Base-by-base conservation (phyloP, 2,797 vertebrate genomes). In the Leucoraja ocellata region DNA sequence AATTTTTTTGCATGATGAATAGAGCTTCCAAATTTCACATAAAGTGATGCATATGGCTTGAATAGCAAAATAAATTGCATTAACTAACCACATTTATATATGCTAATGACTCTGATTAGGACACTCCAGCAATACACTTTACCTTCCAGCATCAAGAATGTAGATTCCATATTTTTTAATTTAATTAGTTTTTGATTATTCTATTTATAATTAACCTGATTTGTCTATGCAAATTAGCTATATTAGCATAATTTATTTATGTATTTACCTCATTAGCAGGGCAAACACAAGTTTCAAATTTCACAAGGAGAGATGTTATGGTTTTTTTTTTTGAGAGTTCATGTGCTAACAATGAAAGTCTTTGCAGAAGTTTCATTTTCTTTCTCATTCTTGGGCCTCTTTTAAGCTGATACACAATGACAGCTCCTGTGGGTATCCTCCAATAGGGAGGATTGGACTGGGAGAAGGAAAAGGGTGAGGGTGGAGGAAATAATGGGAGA, bases 51-150 rank as follows among this genome's bases (percentile, higher is more conserved):
- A 68, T 88, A 18, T 68, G 83, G 63, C 83, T 65, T 88, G 61
- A 88, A 9, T 10, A 39, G 63, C n/a, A 88, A 68, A 21, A 36
- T 68, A 36, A 86, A 86, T 65, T 14, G 1, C 61, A 63, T 65
- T 36, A 68, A 68, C 63, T 21, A 88, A 36, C 63, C 16, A 88
- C 36, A 32, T 88, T 65, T 32, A 68, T 23, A 88, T 68, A 88
- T 68, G 63, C 84, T 68, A 65, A 88, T 68, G 63, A 36, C n/a
- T 18, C 84, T 68, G 84, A 68, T 88, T 65, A 88, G 84, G n/a
- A 65, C n/a, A 16, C 11, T 63, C 0, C n/a, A 88, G 28, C 18
- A 18, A 88, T 65, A 68, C 65, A 68, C 32, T 68, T 36, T 21
- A 2, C 63, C 32, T 21, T 68, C 84, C 32, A 23, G 32, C 32